These are phyloP conservation scores for Brachionus calyciflorus DNA, from an alignment of 1,140 invertebrate genomes.

Conservation along the genomic window DNA sequence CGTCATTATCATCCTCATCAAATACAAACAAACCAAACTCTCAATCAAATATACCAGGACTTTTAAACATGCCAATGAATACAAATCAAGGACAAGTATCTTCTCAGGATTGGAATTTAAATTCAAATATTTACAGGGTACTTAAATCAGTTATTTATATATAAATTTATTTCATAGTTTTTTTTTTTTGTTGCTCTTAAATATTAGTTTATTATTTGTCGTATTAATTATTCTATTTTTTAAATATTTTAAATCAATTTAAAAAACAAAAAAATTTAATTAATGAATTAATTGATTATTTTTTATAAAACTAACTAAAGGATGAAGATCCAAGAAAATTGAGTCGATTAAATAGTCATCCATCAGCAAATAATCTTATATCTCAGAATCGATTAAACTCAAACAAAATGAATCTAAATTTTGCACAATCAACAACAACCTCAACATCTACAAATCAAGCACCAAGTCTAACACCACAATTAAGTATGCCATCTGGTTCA, in stretches of 20 bases:
- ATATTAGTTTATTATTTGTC: too few species aligned
- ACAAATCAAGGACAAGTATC: too few species aligned
- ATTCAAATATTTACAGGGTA: not conserved
- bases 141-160: too few species aligned
- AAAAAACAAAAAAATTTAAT: too few species aligned
- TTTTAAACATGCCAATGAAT: not conserved
- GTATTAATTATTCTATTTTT: too few species aligned
- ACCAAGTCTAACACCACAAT: not conserved
- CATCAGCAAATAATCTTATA: not conserved
- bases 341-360: not conserved
- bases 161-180: not conserved
- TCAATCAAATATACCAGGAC: not conserved
- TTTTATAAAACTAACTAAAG: too few species aligned
- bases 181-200: constrained; percentile 1
- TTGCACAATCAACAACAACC: not conserved
- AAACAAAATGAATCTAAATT: not conserved
- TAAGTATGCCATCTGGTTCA: not conserved
- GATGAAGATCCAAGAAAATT: not conserved
- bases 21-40: not conserved
- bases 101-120: constrained; percentile 14
- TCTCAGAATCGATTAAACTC: not conserved
- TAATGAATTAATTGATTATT: too few species aligned
- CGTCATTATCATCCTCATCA: too few species aligned
- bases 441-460: too few species aligned
- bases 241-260: too few species aligned